Evolutionary conservation across 2,888 invertebrate genomes (phyloP).

Genomic region (Apotomis betuletana): DNA sequence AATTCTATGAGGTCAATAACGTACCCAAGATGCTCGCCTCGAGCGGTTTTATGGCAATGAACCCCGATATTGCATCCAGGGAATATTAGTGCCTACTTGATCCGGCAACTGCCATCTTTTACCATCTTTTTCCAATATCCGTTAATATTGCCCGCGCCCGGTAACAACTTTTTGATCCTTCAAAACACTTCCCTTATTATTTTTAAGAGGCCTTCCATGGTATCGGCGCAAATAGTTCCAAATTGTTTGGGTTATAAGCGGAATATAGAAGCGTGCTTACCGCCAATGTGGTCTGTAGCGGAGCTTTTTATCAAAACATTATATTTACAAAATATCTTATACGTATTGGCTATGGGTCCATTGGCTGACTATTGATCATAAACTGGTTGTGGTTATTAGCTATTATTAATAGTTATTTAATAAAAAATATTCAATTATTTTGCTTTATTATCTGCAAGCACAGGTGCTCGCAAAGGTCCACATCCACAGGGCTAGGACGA

Average conservation of each 20-base stretch:
- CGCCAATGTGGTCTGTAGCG: slow-evolving; percentile 7
- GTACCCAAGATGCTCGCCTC: slow-evolving; percentile 67
- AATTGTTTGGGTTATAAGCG: slow-evolving; percentile 24
- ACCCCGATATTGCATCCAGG: slow-evolving; percentile 70
- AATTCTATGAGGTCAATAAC: slow-evolving; percentile 70
- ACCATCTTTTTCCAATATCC: slow-evolving; percentile 77
- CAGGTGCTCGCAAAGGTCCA: too few relatives aligned
- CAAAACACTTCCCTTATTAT: slow-evolving; percentile 59
- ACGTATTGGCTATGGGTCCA: slow-evolving; percentile 4
- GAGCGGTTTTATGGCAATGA: slow-evolving; percentile 74
- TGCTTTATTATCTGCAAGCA: too few relatives aligned
- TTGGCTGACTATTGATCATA: slow-evolving; percentile 1
- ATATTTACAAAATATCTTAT: too few relatives aligned
- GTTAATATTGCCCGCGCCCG: slow-evolving; percentile 63
- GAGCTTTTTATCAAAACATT: slow-evolving; percentile 6
- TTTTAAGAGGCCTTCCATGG: slow-evolving; percentile 42
- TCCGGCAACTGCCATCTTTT: slow-evolving; percentile 70
- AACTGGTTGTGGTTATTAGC: background rate
- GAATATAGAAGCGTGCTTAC: slow-evolving; percentile 18
- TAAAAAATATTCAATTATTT: too few relatives aligned
- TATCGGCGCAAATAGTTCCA: slow-evolving; percentile 26
- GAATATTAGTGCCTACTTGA: slow-evolving; percentile 75
- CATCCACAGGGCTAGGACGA: too few relatives aligned
- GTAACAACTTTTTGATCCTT: slow-evolving; percentile 64
- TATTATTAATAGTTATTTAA: background rate